Base-by-base conservation (phyloP, 2,113 vertebrate genomes). In the Atractosteus spatula region DNA sequence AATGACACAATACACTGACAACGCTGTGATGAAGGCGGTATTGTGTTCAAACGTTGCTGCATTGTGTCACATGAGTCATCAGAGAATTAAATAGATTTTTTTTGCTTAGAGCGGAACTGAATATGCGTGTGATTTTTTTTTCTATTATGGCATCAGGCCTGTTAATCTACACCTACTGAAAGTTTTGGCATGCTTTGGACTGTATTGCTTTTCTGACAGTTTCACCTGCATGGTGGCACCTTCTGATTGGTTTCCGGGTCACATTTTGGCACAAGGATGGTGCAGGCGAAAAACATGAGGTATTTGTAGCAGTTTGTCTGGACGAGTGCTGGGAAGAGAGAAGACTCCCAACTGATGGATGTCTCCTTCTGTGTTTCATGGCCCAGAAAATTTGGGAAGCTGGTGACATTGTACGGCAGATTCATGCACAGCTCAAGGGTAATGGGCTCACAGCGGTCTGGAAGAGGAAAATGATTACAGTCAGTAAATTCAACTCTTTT, bases 231-330 rank as follows among this genome's bases (percentile, higher is more conserved):
- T 43, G 96, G 96, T 0, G 97, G 96, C 41, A 97, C 92, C 71
- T 81, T 92, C 11, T 92, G 92, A 74, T 90, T 90, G 16, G 87
- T 95, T 12, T 87, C 66, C 0, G 86, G 83, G 69, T 99, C 95
- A 84, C 97, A 99, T 80, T 97, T 97, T n/a, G 97, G 97, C 0
- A 96, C 96, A 67, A 99, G 89, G 74, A 99, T 89, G 0, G 95
- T 98, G 77, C 97, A 98, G 74, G 96, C 95, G 78, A 97, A 99
- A 89, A 98, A 99, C 96, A 99, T 99, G 77, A 98, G 95, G 83
- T 95, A 98, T 76, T 94, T 96, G 90, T 97, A 98, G 81, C 97
- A 99, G 85, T 95, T 94, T 62, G 97, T 98, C 79, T 98, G 96
- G 76, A 99, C 96, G 76, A 99, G 92, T 1, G 95, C 96, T 2